These are phyloP conservation scores for Pomacea maculata DNA, from an alignment of 1,140 invertebrate genomes.

Conservation along the genomic window DNA sequence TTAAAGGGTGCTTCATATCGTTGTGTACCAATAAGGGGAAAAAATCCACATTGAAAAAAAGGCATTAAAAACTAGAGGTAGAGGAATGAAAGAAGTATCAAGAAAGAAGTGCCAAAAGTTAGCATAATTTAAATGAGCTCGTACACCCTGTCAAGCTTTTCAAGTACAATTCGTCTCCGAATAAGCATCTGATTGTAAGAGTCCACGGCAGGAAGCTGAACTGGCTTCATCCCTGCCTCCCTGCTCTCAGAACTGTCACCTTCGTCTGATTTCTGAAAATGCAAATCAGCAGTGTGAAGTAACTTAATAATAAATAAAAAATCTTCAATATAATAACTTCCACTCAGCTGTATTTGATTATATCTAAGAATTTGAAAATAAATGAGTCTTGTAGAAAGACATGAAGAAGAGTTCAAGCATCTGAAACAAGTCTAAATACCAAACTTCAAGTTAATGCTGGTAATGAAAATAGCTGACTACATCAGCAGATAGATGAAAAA, in stretches of 20 bases:
- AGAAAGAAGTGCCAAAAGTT: not conserved
- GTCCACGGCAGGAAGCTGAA: slow-evolving; percentile 58
- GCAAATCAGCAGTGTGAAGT: not conserved
- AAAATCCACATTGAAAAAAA: not conserved
- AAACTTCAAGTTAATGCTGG: too few species aligned
- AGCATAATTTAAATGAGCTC: not conserved
- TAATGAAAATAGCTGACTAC: too few species aligned
- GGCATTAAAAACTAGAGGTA: not conserved
- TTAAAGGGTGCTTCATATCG: not conserved
- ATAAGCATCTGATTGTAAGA: slow-evolving; percentile 56
- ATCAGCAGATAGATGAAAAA: too few species aligned
- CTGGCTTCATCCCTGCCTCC: slow-evolving; percentile 9
- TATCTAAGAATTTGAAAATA: too few species aligned
- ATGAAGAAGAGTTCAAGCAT: too few species aligned
- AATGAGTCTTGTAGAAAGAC: too few species aligned
- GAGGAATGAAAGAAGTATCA: not conserved
- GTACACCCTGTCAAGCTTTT: slow-evolving; percentile 56
- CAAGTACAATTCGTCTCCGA: slow-evolving; percentile 58
- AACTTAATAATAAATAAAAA: too few species aligned
- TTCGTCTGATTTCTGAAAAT: slow-evolving; percentile 2
- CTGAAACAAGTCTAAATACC: too few species aligned
- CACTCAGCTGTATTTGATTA: too few species aligned
- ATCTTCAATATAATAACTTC: too few species aligned
- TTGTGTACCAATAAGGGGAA: not conserved
- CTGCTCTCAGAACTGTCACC: not conserved